phyloP scores from a whole-genome alignment of 2,888 invertebrate genomes.

The Celastrina argiolus region DNA sequence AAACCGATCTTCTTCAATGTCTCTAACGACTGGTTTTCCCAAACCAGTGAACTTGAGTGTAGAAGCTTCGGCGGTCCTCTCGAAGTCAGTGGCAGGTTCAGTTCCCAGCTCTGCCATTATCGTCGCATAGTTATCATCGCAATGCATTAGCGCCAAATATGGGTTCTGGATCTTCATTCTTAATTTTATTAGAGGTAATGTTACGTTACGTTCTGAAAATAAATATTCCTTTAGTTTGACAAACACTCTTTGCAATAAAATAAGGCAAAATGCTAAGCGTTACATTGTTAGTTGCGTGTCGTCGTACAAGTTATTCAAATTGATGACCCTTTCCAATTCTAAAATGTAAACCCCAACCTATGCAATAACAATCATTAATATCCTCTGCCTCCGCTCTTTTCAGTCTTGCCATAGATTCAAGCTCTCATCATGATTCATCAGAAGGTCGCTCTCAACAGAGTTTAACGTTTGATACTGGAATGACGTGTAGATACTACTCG shows the following conservation, averaged over 20 bases:
- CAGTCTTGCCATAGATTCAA: no score
- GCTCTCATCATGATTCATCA: no score
- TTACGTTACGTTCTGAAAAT: conserved; percentile 38
- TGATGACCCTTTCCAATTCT: no score
- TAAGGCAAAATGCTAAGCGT: not conserved
- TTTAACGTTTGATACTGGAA: no score
- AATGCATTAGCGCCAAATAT: conserved; percentile 53
- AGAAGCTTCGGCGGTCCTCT: conserved; percentile 43
- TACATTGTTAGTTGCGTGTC: no score
- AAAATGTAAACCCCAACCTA: no score
- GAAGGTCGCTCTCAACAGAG: no score
- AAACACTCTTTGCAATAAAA: not conserved
- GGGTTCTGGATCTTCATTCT: conserved; percentile 51
- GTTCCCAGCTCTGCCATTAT: conserved; percentile 49
- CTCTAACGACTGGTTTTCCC: conserved; percentile 42
- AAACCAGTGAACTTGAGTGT: conserved; percentile 44
- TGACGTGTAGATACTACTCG: no score
- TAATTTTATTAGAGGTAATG: conserved; percentile 38
- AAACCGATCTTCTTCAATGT: conserved; percentile 33
- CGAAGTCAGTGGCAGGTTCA: conserved; percentile 40
- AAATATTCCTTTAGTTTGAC: conserved; percentile 10
- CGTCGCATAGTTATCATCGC: conserved; percentile 42
- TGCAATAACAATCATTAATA: no score
- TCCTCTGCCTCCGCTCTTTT: no score
- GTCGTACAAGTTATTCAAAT: no score